Evolutionary conservation across 2,113 vertebrate species (phyloP).

Genomic region (Scophthalmus maximus): DNA sequence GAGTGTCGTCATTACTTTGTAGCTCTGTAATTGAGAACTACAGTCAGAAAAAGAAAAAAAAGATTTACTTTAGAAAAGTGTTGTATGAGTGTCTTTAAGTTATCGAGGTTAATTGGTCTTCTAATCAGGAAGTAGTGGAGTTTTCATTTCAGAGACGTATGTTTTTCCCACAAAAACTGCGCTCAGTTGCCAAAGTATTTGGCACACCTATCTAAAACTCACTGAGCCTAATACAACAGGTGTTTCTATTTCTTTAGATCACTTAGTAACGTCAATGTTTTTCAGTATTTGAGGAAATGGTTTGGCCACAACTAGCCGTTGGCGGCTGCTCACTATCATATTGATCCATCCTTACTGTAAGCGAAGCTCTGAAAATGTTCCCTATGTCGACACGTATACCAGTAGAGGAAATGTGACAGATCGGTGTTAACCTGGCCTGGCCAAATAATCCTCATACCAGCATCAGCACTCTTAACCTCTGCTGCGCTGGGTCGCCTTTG

Average conservation of each 20-base stretch:
- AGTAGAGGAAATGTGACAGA: background rate
- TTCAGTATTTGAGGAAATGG: background rate
- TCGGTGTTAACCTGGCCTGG: conserved; percentile 8
- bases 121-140: too few species aligned
- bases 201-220: background rate
- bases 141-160: too few species aligned
- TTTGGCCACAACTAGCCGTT: background rate
- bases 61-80: too few species aligned
- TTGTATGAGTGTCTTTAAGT: background rate
- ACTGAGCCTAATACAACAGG: background rate
- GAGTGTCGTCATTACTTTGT: background rate
- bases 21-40: too few species aligned
- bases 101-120: background rate
- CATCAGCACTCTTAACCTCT: background rate
- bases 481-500: background rate
- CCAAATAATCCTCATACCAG: background rate
- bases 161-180: background rate
- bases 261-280: background rate
- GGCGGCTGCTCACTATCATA: background rate
- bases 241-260: background rate
- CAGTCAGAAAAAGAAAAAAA: too few species aligned
- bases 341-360: background rate
- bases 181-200: too few species aligned
- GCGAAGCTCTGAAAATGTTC: background rate
- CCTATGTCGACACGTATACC: background rate